phyloP scores from a whole-genome alignment of 2,888 invertebrate genomes.

The Eulithis prunata region DNA sequence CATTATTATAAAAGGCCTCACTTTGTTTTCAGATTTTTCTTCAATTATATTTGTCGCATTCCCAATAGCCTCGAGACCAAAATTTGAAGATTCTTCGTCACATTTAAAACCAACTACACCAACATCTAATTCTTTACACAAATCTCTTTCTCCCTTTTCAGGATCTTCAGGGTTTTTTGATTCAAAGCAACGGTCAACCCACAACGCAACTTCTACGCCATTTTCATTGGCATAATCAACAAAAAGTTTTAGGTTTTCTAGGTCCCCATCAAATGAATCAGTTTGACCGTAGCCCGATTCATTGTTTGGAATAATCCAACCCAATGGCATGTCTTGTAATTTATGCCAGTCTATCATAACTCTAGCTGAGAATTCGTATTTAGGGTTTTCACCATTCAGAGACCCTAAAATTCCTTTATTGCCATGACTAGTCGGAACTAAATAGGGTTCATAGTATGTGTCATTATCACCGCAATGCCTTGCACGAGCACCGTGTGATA shows the following conservation, averaged over 20 bases:
- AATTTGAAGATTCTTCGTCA: constrained; percentile 72
- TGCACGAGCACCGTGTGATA: constrained; percentile 51
- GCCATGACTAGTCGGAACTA: constrained; percentile 29
- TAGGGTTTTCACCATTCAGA: constrained; percentile 73
- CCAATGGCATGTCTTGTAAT: constrained; percentile 71
- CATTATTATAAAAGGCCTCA: constrained; percentile 70
- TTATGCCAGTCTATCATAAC: constrained; percentile 77
- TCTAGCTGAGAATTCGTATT: constrained; percentile 78
- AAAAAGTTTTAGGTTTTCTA: constrained; percentile 70
- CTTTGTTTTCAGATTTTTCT: constrained; percentile 49
- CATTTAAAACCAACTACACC: constrained; percentile 76
- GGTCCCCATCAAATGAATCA: constrained; percentile 69
- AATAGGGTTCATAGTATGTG: constrained; percentile 59
- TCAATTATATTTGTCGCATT: constrained; percentile 65
- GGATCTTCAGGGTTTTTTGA: constrained; percentile 50
- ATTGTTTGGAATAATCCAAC: constrained; percentile 78
- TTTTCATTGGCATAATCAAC: constrained; percentile 42
- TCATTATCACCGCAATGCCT: constrained; percentile 71
- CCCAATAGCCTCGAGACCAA: constrained; percentile 70
- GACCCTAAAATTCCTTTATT: constrained; percentile 74
- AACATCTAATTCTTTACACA: constrained; percentile 59
- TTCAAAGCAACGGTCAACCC: constrained; percentile 1
- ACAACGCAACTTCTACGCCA: constrained; percentile 1
- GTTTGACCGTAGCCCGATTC: constrained; percentile 79
- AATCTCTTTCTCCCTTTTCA: constrained; percentile 2